Percentiles rank a stretch among this genome's conserved stretches.
Evolutionary conservation across 2,113 vertebrate genomes (phyloP).

Genomic region (Zosterops japonicus): DNA sequence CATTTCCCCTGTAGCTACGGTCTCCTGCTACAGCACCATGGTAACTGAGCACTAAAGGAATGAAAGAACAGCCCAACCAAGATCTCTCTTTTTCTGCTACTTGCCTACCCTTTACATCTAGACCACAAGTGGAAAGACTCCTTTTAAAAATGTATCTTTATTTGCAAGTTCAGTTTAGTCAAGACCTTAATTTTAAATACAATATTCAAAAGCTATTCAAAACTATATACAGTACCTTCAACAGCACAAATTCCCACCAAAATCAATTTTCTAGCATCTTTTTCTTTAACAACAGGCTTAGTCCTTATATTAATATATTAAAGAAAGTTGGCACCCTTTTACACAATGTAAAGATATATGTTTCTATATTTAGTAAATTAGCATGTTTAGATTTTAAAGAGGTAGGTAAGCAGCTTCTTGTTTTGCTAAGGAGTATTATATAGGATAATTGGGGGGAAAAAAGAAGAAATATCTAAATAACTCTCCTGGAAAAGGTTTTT

Average conservation of each 20-base stretch:
- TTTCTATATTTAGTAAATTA: neutral
- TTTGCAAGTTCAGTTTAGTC: neutral
- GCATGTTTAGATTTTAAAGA: neutral
- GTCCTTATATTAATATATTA: neutral
- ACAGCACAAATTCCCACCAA: neutral
- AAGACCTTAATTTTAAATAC: neutral
- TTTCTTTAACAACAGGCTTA: neutral
- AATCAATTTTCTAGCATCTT: neutral
- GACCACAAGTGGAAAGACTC: neutral
- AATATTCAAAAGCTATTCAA: neutral
- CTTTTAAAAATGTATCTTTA: neutral
- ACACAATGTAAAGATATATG: neutral
- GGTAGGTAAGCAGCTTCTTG: neutral
- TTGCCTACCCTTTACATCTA: neutral
- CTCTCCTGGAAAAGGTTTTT: neutral
- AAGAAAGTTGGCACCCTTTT: neutral
- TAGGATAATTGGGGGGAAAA: rapidly evolving
- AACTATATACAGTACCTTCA: neutral
- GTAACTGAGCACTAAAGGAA: slow-evolving; percentile 10
- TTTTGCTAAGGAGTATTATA: neutral
- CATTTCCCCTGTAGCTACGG: neutral
- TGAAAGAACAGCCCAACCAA: neutral
- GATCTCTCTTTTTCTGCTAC: neutral
- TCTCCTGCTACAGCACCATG: neutral
- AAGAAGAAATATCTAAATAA: neutral